Conservation (phyloP, 2,113 vertebrate genomes). For the Catharus minimus region DNA sequence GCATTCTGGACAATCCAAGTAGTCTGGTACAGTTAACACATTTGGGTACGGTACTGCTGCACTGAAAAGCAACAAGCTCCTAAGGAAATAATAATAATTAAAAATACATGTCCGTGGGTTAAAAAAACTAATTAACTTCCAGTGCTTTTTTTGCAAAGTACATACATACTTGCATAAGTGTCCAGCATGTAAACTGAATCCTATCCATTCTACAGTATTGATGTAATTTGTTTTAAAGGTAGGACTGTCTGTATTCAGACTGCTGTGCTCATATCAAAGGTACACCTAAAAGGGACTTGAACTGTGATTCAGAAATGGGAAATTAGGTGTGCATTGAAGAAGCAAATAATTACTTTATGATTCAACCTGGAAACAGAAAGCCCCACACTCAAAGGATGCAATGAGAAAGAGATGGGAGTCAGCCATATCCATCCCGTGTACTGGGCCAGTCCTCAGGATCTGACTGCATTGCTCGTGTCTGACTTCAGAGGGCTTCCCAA, state of each 20-base stretch:
- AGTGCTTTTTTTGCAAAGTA: constrained; percentile 34
- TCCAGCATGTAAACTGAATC: not conserved
- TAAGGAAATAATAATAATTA: not conserved
- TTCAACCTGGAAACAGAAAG: not conserved
- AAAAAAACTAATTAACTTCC: constrained; percentile 20
- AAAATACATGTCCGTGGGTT: not conserved
- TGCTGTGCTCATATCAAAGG: constrained; percentile 22
- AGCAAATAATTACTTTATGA: not conserved
- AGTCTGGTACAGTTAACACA: constrained; percentile 1
- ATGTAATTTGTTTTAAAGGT: constrained; percentile 44
- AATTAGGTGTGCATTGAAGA: constrained; percentile 25
- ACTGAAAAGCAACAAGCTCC: constrained; percentile 15
- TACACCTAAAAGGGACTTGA: constrained; percentile 44
- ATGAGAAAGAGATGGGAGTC: not conserved
- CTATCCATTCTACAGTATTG: constrained; percentile 22
- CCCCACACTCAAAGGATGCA: not conserved
- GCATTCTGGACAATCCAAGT: not conserved
- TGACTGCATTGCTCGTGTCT: fast-evolving
- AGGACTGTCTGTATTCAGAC: constrained; percentile 21
- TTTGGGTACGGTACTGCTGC: not conserved
- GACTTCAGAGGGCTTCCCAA: not conserved
- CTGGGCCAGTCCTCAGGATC: not conserved
- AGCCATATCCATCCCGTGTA: not conserved
- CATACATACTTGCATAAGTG: constrained; percentile 11
- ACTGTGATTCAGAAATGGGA: constrained; percentile 49